Evolutionary conservation across 1,140 invertebrate genomes (phyloP).

Genomic region (Drosophila melanica): DNA sequence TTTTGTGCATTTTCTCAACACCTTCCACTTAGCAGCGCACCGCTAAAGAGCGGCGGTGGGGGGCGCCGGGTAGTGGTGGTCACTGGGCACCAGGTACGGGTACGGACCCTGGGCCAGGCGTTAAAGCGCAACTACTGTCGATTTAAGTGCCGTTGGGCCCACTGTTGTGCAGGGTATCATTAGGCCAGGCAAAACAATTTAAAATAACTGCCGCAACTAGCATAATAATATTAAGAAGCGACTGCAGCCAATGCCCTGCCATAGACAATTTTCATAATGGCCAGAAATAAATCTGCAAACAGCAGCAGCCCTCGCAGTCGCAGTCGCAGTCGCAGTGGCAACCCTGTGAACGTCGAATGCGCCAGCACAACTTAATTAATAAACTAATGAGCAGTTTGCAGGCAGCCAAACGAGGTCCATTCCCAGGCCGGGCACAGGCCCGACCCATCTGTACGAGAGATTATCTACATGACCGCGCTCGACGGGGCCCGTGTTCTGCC

Average conservation of each 20-base stretch:
- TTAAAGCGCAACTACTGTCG: conserved; percentile 77
- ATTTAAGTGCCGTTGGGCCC: conserved; percentile 74
- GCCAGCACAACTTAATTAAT: conserved; percentile 78
- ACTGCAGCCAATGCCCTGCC: conserved; percentile 32
- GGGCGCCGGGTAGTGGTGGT: no score
- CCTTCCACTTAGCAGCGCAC: conserved; percentile 71
- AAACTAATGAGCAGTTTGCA: conserved; percentile 82
- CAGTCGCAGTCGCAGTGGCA: conserved; percentile 12
- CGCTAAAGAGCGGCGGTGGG: background rate
- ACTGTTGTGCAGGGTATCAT: conserved; percentile 70
- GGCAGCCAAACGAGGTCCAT: conserved; percentile 37
- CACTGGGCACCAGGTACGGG: background rate
- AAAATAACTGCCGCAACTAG: conserved; percentile 81
- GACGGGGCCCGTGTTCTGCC: conserved; percentile 3
- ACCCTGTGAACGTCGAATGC: conserved; percentile 49
- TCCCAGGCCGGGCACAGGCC: conserved; percentile 5
- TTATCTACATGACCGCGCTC: conserved; percentile 54
- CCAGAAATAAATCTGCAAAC: conserved; percentile 74
- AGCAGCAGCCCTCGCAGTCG: conserved; percentile 20
- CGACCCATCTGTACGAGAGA: conserved; percentile 43
- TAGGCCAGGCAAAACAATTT: conserved; percentile 80
- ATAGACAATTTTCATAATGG: conserved; percentile 81
- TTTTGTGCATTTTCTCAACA: conserved; percentile 81
- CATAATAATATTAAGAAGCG: conserved; percentile 74
- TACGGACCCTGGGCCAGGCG: conserved; percentile 53